Percentiles rank a stretch among this genome's conserved stretches.
phyloP scores from a whole-genome alignment of 2,113 vertebrate genomes.

The Cathartes aura region DNA sequence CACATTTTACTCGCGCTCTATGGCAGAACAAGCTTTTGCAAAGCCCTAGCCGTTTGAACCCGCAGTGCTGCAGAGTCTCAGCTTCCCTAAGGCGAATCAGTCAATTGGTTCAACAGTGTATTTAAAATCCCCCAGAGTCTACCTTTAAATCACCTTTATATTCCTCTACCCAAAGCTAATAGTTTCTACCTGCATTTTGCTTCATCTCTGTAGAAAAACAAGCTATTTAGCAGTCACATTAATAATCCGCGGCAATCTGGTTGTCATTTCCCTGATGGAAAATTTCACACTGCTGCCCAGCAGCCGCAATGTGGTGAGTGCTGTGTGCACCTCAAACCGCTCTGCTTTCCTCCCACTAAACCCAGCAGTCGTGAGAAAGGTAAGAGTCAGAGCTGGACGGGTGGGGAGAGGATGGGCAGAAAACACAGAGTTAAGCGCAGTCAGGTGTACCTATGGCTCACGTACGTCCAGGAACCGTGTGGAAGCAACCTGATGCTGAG shows the following conservation, averaged over 20 bases:
- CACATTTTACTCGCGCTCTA: background rate
- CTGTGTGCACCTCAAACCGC: background rate
- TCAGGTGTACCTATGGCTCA: background rate
- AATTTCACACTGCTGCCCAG: constrained; percentile 52
- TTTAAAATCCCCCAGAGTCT: constrained; percentile 11
- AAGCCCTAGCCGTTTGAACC: background rate
- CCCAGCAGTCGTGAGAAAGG: background rate
- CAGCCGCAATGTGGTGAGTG: background rate
- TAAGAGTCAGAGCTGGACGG: background rate
- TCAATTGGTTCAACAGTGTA: constrained; percentile 40
- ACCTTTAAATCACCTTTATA: constrained; percentile 55
- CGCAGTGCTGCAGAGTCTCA: background rate
- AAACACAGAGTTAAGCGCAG: background rate
- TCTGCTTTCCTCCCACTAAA: background rate
- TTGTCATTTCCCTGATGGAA: constrained; percentile 52
- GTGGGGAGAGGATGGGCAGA: background rate
- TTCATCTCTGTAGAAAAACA: constrained; percentile 49
- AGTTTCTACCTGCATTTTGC: constrained; percentile 55
- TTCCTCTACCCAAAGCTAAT: constrained; percentile 19
- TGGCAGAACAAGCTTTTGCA: constrained; percentile 17
- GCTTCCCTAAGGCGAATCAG: constrained; percentile 22
- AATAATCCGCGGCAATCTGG: constrained; percentile 42
- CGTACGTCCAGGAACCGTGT: accelerated
- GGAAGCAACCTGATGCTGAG: background rate
- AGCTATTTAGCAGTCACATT: constrained; percentile 43